phyloP scores from a whole-genome alignment of 2,113 vertebrate species.

The Cyprinus carpio region DNA sequence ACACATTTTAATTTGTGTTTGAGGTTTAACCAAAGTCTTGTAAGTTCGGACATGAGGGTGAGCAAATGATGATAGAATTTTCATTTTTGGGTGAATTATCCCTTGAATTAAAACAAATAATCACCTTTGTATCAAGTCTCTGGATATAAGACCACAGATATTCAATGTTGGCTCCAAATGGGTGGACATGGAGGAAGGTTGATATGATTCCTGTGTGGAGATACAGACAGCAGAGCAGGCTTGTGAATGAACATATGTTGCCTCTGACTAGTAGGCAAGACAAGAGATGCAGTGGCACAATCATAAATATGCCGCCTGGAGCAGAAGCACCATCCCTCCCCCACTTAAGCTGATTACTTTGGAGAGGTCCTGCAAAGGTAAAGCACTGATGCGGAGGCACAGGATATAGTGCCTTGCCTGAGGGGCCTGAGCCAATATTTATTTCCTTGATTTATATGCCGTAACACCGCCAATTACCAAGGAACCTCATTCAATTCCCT shows the following conservation, averaged over 20 bases:
- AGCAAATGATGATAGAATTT: background rate
- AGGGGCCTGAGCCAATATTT: constrained; percentile 68
- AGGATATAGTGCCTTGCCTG: constrained; percentile 60
- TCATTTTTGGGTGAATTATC: background rate
- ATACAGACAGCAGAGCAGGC: constrained; percentile 39
- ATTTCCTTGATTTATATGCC: constrained; percentile 76
- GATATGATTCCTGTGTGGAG: constrained; percentile 88
- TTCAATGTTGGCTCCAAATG: constrained; percentile 95
- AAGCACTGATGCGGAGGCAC: constrained; percentile 50
- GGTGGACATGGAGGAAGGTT: constrained; percentile 95
- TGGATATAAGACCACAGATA: constrained; percentile 97
- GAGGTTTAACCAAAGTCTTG: background rate
- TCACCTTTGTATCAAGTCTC: constrained; percentile 93
- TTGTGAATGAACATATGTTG: constrained; percentile 48
- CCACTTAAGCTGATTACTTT: constrained; percentile 66
- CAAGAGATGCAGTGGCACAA: constrained; percentile 46
- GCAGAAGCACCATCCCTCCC: constrained; percentile 54
- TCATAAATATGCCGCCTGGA: constrained; percentile 54
- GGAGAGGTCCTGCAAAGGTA: constrained; percentile 66
- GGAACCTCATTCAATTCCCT: constrained; percentile 69
- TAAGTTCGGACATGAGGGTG: background rate
- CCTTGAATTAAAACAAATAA: background rate
- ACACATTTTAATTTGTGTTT: background rate
- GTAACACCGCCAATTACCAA: constrained; percentile 69
- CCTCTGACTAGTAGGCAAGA: constrained; percentile 56